phyloP scores from a whole-genome alignment of 2,113 vertebrate genomes.

The Lota lota region DNA sequence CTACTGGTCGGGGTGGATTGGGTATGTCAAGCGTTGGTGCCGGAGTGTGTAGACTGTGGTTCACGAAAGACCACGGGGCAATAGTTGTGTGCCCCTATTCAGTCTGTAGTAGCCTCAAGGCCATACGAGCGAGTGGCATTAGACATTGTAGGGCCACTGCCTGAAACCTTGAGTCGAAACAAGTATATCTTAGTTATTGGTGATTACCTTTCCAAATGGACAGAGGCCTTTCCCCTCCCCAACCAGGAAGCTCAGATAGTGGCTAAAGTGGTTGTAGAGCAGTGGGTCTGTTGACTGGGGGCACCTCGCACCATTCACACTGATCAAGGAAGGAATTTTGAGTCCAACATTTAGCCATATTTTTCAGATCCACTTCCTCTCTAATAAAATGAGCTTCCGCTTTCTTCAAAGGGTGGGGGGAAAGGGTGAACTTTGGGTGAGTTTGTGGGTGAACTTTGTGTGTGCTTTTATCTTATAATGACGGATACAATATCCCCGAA shows the following conservation, averaged over 20 bases:
- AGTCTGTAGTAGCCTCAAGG: background rate
- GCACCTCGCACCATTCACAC: conserved; percentile 1
- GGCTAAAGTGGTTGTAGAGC: conserved; percentile 6
- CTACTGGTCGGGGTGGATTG: conserved; percentile 15
- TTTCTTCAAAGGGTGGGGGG: no score
- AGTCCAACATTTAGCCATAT: no score
- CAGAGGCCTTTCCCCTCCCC: conserved; percentile 12
- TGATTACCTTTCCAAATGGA: conserved; percentile 24
- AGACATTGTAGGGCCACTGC: conserved; percentile 20
- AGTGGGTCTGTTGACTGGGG: conserved; percentile 11
- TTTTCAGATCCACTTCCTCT: no score
- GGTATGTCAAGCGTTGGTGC: conserved; percentile 11
- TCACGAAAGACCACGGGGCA: background rate
- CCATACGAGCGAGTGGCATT: conserved; percentile 2
- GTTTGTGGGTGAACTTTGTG: no score
- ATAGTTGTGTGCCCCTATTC: background rate
- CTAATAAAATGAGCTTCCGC: no score
- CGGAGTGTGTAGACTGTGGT: conserved; percentile 13
- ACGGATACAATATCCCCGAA: no score
- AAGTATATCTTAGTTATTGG: conserved; percentile 15
- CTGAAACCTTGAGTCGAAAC: background rate
- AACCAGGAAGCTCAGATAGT: conserved; percentile 16
- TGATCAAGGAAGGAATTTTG: conserved; percentile 13
- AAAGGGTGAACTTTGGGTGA: no score
- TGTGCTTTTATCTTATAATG: no score